Evolutionary conservation across 2,797 vertebrate genomes (phyloP).

Genomic region (Botia almorhae): DNA sequence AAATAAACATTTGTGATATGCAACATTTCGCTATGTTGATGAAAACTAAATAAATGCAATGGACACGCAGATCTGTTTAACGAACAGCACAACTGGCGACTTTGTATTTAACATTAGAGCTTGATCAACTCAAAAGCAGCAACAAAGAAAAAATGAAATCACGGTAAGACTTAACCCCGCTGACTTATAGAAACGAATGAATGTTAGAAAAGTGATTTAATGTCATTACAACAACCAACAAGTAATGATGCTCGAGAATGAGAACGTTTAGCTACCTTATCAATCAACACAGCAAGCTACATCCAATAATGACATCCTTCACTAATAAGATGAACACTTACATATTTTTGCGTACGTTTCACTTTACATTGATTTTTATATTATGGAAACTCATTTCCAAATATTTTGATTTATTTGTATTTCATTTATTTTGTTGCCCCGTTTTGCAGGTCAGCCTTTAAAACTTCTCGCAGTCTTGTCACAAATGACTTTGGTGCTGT

Average conservation of each 20-base stretch:
- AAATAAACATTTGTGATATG: conserved; percentile 11
- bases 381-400: not conserved
- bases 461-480: not conserved
- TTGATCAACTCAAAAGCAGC: not conserved
- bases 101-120: not conserved
- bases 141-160: not conserved
- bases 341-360: not conserved
- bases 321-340: not conserved
- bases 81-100: not conserved
- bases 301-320: not conserved
- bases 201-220: not conserved
- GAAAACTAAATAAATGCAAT: not conserved
- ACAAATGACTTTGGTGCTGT: not conserved
- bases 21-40: not conserved
- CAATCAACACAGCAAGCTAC: not conserved
- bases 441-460: conserved; percentile 4
- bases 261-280: not conserved
- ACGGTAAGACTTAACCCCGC: conserved; percentile 1
- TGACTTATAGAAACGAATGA: not conserved
- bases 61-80: not conserved
- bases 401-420: not conserved
- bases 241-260: not conserved
- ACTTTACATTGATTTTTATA: not conserved
- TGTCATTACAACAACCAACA: not conserved
- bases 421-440: not conserved